Conservation (phyloP, 2,888 invertebrate genomes). For the Anagyrus pseudococci region DNA sequence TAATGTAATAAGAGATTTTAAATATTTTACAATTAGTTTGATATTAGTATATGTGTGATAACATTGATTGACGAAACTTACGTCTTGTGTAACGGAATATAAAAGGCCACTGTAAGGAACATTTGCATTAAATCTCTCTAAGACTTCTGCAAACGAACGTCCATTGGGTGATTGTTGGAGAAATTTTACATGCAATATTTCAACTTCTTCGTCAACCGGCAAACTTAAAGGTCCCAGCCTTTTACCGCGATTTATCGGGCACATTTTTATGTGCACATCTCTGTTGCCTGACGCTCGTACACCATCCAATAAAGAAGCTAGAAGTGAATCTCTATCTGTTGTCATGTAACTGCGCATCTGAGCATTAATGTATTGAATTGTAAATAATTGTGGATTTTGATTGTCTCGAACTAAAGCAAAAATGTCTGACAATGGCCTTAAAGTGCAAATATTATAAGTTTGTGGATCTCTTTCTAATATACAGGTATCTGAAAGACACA, state of each 20-base stretch:
- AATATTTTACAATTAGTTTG: neutral
- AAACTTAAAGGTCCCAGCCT: constrained; percentile 88
- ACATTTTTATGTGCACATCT: constrained; percentile 93
- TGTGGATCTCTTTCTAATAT: constrained; percentile 96
- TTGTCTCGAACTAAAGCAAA: constrained; percentile 90
- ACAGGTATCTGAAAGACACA: constrained; percentile 95
- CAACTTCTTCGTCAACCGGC: constrained; percentile 95
- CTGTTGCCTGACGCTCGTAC: constrained; percentile 96
- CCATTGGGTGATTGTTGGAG: constrained; percentile 71
- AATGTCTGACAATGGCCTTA: constrained; percentile 82
- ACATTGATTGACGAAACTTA: too few relatives aligned
- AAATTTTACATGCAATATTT: constrained; percentile 87
- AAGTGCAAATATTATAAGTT: constrained; percentile 92
- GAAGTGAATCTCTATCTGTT: constrained; percentile 93
- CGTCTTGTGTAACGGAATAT: constrained; percentile 96
- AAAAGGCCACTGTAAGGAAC: constrained; percentile 96
- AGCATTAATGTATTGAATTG: constrained; percentile 93
- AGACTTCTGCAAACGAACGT: constrained; percentile 77
- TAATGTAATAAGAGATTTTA: neutral
- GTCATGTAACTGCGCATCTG: constrained; percentile 87
- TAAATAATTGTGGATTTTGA: constrained; percentile 91
- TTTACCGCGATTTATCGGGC: constrained; percentile 82
- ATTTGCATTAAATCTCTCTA: constrained; percentile 96
- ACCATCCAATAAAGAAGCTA: constrained; percentile 95
- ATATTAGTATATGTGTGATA: neutral